Evolutionary conservation across 2,797 vertebrate species (phyloP).

Genomic region (Channallabes apus): DNA sequence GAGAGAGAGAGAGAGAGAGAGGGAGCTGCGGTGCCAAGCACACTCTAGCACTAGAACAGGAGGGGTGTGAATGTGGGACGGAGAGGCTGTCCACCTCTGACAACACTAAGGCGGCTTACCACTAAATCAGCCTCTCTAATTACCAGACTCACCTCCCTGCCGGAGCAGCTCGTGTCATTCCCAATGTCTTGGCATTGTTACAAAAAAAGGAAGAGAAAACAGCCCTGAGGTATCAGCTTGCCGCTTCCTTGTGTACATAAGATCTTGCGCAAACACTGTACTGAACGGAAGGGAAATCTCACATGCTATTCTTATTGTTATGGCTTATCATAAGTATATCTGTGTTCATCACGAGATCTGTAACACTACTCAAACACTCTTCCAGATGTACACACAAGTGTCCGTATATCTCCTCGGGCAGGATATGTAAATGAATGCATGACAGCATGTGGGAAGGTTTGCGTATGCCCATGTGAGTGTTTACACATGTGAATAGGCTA

Average conservation of each 20-base stretch:
- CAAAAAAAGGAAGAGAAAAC: constrained; percentile 21
- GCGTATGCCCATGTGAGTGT: not conserved
- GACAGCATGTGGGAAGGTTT: not conserved
- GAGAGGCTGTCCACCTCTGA: constrained; percentile 15
- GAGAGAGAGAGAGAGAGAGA: not conserved
- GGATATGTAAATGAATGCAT: not conserved
- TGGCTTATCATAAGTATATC: not conserved
- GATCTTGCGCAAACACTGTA: not conserved
- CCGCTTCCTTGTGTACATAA: not conserved
- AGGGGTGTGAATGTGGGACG: constrained; percentile 18
- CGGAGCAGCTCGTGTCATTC: constrained; percentile 1
- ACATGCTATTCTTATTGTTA: constrained; percentile 3
- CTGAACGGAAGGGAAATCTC: constrained; percentile 2
- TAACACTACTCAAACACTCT: not conserved
- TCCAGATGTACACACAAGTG: not conserved
- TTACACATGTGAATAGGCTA: constrained; percentile 5
- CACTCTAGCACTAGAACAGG: constrained; percentile 24
- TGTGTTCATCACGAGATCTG: not conserved
- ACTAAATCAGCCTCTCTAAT: constrained; percentile 40
- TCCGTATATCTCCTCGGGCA: not conserved
- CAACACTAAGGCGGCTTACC: constrained; percentile 30
- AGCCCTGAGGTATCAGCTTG: not conserved
- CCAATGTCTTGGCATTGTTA: constrained; percentile 18
- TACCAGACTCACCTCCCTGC: constrained; percentile 16
- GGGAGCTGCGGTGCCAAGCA: constrained; percentile 7